These are phyloP conservation scores for Dolomedes plantarius DNA, from an alignment of 2,888 invertebrate species.

Conservation along the genomic window DNA sequence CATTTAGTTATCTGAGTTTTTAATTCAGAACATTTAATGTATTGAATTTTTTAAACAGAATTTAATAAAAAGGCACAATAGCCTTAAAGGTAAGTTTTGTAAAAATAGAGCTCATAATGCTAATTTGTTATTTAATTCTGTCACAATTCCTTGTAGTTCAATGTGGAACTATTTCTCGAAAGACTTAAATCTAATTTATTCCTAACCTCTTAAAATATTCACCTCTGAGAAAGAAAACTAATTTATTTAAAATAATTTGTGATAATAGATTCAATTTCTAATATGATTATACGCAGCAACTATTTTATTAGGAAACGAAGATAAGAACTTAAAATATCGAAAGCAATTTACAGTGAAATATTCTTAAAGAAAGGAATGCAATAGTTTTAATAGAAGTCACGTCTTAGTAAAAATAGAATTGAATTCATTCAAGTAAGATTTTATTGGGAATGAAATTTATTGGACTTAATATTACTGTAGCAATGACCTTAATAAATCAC, in stretches of 20 bases:
- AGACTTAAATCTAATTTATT: no score
- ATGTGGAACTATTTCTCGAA: no score
- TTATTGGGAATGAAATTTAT: constrained; percentile 8
- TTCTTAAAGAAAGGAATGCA: neutral
- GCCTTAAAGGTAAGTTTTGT: no score
- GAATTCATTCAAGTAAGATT: neutral
- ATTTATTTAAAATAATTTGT: neutral
- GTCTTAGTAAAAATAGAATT: constrained; percentile 2
- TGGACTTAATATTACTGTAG: neutral
- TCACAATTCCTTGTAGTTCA: no score
- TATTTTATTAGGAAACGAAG: neutral
- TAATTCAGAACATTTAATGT: no score
- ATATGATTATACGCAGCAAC: neutral
- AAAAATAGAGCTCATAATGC: no score
- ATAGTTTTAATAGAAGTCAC: neutral
- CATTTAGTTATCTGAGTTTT: no score
- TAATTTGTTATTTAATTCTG: no score
- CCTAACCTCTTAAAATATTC: no score
- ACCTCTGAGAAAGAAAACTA: no score
- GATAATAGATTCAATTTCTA: neutral
- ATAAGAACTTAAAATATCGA: neutral
- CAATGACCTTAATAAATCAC: constrained; percentile 2
- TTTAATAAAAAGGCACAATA: no score
- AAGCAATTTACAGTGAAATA: neutral
- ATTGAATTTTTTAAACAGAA: no score